A percentile compares a stretch with the other conserved stretches of the same genome.
phyloP scores from a whole-genome alignment of 1,140 invertebrate genomes.

The Oedothorax gibbosus region DNA sequence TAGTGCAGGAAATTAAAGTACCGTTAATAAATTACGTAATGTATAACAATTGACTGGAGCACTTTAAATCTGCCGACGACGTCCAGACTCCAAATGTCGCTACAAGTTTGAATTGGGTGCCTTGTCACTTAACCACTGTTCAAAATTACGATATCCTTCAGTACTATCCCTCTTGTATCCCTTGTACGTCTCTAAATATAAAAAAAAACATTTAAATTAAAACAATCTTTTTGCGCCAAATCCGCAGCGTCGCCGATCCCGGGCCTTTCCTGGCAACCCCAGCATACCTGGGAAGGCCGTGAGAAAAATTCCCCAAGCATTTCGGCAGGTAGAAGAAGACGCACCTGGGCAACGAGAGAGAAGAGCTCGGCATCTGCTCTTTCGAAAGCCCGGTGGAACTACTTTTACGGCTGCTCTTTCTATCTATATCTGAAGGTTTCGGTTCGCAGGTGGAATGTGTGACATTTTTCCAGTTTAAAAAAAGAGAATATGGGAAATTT shows the following conservation, averaged over 20 bases:
- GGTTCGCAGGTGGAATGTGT: neutral
- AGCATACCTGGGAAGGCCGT: slow-evolving; percentile 47
- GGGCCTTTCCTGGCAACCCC: slow-evolving; percentile 36
- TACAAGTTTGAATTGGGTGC: too few species aligned
- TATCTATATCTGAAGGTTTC: neutral
- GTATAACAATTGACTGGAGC: too few species aligned
- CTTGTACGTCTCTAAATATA: too few species aligned
- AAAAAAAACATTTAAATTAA: neutral
- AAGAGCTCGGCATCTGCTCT: slow-evolving; percentile 25
- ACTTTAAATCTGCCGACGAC: too few species aligned
- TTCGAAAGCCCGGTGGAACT: neutral
- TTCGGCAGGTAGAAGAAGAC: neutral
- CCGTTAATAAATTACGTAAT: too few species aligned
- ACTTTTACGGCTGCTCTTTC: neutral
- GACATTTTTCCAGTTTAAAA: neutral
- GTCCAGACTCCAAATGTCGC: too few species aligned
- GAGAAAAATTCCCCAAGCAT: slow-evolving; percentile 49
- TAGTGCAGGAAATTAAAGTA: too few species aligned
- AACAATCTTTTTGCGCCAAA: neutral
- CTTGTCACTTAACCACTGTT: too few species aligned
- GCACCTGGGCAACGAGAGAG: slow-evolving; percentile 36
- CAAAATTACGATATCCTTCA: too few species aligned
- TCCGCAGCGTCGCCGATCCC: neutral
- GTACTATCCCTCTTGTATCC: too few species aligned
- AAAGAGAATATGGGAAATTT: neutral